Evolutionary conservation across 1,140 invertebrate genomes (phyloP).

Genomic region (Drosophila tropicalis): DNA sequence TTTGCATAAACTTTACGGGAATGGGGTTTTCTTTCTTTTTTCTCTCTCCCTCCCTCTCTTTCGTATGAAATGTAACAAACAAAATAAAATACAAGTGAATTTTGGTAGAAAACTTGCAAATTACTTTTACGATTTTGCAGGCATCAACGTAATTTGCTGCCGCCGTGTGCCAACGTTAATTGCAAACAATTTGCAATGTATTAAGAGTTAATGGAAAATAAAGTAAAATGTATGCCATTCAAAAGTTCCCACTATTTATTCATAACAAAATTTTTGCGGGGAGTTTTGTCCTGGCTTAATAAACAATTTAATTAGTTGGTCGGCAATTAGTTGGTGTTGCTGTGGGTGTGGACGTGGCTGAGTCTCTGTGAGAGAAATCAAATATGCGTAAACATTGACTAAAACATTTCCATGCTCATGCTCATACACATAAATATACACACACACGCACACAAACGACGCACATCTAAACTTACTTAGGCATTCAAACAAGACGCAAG

Average conservation of each 20-base stretch:
- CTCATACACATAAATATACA: constrained; percentile 1
- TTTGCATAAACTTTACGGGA: constrained; percentile 60
- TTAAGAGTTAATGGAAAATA: constrained; percentile 63
- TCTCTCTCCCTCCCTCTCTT: constrained; percentile 26
- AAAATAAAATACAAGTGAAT: constrained; percentile 12
- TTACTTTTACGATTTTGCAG: constrained; percentile 61
- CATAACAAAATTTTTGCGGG: constrained; percentile 36
- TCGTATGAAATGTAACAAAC: constrained; percentile 30
- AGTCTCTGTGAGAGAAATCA: constrained; percentile 54
- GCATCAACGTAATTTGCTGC: constrained; percentile 41
- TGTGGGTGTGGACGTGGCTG: not conserved
- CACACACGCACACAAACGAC: constrained; percentile 11
- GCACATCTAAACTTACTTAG: constrained; percentile 35
- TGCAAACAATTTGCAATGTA: constrained; percentile 70
- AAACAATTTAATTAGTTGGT: constrained; percentile 70
- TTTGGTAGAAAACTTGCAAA: constrained; percentile 53
- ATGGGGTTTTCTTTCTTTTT: not conserved
- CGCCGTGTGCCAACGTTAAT: constrained; percentile 54
- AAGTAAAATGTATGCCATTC: not conserved
- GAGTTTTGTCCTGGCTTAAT: constrained; percentile 5
- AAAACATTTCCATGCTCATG: constrained; percentile 32
- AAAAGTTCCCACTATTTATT: too few species aligned
- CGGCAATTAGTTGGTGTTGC: constrained; percentile 3
- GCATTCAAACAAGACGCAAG: constrained; percentile 64
- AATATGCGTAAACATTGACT: constrained; percentile 71